Percentiles rank a stretch among this genome's conserved stretches.
phyloP scores from a whole-genome alignment of 1,140 invertebrate genomes.

The Heterodera carotae region DNA sequence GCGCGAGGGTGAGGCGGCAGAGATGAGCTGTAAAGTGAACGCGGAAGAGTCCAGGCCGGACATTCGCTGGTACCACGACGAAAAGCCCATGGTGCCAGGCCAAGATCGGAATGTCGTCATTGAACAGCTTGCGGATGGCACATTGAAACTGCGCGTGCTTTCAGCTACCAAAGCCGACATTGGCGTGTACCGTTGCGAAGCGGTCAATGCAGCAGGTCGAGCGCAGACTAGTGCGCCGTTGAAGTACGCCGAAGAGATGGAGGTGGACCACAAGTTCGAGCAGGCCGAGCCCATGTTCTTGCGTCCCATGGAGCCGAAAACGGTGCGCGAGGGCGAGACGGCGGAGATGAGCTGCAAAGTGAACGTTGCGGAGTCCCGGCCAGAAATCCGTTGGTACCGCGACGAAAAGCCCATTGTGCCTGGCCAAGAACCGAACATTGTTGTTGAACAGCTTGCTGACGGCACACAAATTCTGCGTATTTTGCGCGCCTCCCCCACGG shows the following conservation, averaged over 20 bases:
- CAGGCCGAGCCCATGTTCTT: constrained; percentile 55
- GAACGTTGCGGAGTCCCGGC: constrained; percentile 50
- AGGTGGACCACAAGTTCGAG: constrained; percentile 35
- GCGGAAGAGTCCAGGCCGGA: constrained; percentile 56
- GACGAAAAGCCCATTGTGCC: constrained; percentile 52
- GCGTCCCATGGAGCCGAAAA: constrained; percentile 50
- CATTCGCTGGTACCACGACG: constrained; percentile 60
- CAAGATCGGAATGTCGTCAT: constrained; percentile 45
- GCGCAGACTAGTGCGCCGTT: constrained; percentile 44
- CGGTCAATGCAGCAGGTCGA: constrained; percentile 43
- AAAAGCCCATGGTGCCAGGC: constrained; percentile 45
- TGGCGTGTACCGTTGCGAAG: constrained; percentile 49
- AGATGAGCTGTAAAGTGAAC: constrained; percentile 45
- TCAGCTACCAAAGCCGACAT: constrained; percentile 48
- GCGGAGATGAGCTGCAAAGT: constrained; percentile 52
- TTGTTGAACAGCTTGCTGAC: constrained; percentile 49
- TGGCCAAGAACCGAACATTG: constrained; percentile 41
- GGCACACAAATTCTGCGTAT: constrained; percentile 51
- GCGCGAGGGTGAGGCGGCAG: constrained; percentile 54
- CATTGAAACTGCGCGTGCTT: constrained; percentile 47
- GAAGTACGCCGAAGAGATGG: constrained; percentile 48
- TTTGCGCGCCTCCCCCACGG: constrained; percentile 37
- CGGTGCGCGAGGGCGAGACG: constrained; percentile 55
- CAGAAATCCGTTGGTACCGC: constrained; percentile 62
- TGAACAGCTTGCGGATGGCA: constrained; percentile 51